Base-by-base conservation (phyloP, 1,140 invertebrate species). In the Temnothorax curvispinosus region DNA sequence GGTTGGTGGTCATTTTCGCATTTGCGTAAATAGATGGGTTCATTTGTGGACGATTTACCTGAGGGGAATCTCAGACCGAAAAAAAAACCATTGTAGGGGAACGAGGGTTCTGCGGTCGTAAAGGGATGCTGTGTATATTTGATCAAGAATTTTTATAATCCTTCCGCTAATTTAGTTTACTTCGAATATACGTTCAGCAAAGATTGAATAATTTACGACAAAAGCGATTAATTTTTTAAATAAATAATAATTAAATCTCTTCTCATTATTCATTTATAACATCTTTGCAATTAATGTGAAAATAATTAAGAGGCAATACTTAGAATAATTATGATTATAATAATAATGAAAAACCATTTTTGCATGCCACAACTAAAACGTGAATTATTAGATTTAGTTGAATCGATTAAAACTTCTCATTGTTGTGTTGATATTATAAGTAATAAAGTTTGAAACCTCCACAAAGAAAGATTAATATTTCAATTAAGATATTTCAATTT, bases 1-100 rank as follows among this genome's bases (percentile, higher is more conserved):
- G 72, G 50, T 78, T 77, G 56, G 89, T 90, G 56, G 65, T 62
- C 52, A 35, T 35, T 74, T 75, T 65, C 44, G n/a, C 47, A 41
- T 58, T 47, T 86, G n/a, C 44, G 35, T 35, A 35, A 13, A 62
- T 8, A 27, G 9, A 18, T 75, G 47, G n/a, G n/a, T 44, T 9
- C 21, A 13, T 56, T 56, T n/a, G 13, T 15, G 54, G 15, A 72
- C n/a, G 52, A 50, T 47, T 84, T 56, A 52, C 27, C 21, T 5
- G 21, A 56, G 18, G 15, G 27, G 11, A 67, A 27, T 27, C n/a
- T 67, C n/a, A 13, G 11, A 13, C 1, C 5, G 21, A 35, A 35
- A 21, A 3, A n/a, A 47, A 74, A 44, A 38, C 50, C 32, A 27
- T 44, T 50, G 44, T n/a, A 27, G n/a, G 13, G 13, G 21, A 82